A percentile compares a stretch with the other conserved stretches of the same genome.
Conservation (phyloP, 1,140 invertebrate genomes). For the Protaetia brevitarsis region DNA sequence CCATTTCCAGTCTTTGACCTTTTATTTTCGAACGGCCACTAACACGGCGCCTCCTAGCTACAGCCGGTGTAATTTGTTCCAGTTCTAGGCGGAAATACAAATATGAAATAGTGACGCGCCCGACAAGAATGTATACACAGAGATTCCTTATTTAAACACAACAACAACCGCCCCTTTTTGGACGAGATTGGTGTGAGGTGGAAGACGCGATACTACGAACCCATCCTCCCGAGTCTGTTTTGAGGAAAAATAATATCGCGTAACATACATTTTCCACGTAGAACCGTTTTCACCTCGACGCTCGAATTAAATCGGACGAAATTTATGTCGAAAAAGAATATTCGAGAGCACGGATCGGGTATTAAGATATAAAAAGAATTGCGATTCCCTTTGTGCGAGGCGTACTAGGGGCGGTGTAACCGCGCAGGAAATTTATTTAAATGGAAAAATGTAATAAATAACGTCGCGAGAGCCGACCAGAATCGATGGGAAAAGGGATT, state of each 20-base stretch:
- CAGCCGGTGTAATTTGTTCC: neutral
- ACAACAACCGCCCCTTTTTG: too few species aligned
- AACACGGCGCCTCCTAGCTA: too few species aligned
- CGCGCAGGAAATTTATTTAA: too few species aligned
- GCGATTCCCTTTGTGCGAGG: too few species aligned
- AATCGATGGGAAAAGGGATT: too few species aligned
- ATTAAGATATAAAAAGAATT: neutral
- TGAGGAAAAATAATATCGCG: neutral
- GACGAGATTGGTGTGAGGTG: neutral
- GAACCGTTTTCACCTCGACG: neutral
- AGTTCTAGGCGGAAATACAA: conserved; percentile 5
- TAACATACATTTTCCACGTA: neutral
- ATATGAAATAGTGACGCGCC: neutral
- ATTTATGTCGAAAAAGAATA: conserved; percentile 7
- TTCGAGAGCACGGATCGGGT: neutral
- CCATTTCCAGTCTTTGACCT: neutral
- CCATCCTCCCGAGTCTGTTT: neutral
- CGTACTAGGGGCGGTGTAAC: too few species aligned
- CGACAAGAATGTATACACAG: neutral
- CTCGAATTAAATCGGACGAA: neutral
- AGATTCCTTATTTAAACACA: neutral
- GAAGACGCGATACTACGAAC: neutral
- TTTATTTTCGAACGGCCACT: neutral
- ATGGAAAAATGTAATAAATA: too few species aligned
- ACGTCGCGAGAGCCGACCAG: too few species aligned